These are phyloP conservation scores for Cricetomys ansorgei DNA, from an alignment of 2,113 vertebrate genomes.

Conservation along the genomic window DNA sequence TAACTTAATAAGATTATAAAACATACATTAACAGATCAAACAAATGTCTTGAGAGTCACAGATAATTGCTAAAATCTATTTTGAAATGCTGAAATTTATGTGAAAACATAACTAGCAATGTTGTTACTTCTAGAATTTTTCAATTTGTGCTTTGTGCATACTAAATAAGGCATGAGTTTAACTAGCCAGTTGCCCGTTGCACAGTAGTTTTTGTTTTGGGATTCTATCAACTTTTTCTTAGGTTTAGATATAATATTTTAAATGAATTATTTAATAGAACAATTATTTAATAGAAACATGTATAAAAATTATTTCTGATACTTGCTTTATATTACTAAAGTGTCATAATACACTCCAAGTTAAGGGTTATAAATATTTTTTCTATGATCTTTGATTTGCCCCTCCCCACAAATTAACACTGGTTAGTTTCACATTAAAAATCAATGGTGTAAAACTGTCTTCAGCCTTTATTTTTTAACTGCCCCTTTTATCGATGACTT, in stretches of 20 bases:
- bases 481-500: background rate
- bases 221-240: background rate
- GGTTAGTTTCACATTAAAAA: conserved; percentile 32
- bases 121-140: conserved; percentile 41
- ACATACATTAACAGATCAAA: background rate
- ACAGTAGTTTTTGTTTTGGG: background rate
- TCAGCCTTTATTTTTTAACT: conserved; percentile 31
- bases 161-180: background rate
- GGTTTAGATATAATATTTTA: background rate
- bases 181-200: background rate
- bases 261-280: background rate
- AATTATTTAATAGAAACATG: background rate
- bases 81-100: background rate
- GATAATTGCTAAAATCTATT: conserved; percentile 1
- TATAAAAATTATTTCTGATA: background rate
- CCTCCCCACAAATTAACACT: background rate
- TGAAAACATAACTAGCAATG: background rate
- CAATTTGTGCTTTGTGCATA: background rate
- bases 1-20: background rate
- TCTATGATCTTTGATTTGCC: background rate
- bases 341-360: background rate
- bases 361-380: background rate
- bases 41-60: background rate
- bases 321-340: background rate
- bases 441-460: background rate